These are phyloP conservation scores for Sussaba pulchella DNA, from an alignment of 2,888 invertebrate genomes.

Conservation along the genomic window DNA sequence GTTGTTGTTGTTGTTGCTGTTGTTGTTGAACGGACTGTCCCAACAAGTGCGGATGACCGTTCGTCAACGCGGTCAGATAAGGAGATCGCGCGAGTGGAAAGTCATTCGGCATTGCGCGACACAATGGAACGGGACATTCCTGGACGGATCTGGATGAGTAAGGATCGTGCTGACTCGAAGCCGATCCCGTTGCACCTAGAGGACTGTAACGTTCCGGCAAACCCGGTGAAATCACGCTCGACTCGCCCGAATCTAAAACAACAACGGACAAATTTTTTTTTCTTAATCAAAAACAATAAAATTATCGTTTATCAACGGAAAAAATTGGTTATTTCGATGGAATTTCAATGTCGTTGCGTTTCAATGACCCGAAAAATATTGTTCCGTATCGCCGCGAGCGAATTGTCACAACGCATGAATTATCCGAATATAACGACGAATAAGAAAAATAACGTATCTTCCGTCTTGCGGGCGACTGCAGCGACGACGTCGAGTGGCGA, in stretches of 20 bases:
- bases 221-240: constrained; percentile 83
- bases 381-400: no score
- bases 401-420: no score
- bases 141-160: constrained; percentile 81
- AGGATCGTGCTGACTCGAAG: constrained; percentile 80
- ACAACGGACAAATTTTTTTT: not conserved
- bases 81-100: constrained; percentile 82
- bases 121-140: constrained; percentile 82
- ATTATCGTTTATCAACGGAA: no score
- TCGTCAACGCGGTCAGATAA: constrained; percentile 81
- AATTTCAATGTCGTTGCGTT: no score
- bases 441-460: constrained; percentile 59
- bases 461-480: constrained; percentile 23
- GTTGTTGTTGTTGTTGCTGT: constrained; percentile 48
- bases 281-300: constrained; percentile 52
- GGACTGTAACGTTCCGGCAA: constrained; percentile 83
- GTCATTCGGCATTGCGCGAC: constrained; percentile 80
- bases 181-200: constrained; percentile 80
- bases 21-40: constrained; percentile 68
- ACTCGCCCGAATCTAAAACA: constrained; percentile 81
- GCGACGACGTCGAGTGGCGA: constrained; percentile 38
- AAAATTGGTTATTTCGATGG: no score
- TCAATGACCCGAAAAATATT: no score
- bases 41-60: constrained; percentile 81
- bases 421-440: not conserved